Evolutionary conservation across 2,113 vertebrate genomes (phyloP).

Genomic region (Periophthalmus modestus): DNA sequence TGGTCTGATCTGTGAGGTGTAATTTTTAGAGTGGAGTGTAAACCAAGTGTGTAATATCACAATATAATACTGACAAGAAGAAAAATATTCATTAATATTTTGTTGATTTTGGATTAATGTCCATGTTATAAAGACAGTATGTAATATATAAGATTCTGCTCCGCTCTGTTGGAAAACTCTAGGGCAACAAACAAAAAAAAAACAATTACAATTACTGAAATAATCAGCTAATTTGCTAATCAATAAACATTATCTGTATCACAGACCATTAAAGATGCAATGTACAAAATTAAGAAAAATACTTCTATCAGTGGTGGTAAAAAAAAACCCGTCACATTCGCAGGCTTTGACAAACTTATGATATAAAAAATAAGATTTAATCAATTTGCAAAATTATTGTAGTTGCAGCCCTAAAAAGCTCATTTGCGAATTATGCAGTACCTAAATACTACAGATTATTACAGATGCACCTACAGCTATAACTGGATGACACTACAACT

Average conservation of each 20-base stretch:
- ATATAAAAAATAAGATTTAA: neutral
- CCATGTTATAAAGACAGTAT: neutral
- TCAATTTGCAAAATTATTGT: neutral
- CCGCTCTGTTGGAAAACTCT: neutral
- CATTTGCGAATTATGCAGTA: neutral
- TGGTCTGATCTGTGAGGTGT: neutral
- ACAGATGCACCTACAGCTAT: neutral
- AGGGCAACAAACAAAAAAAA: neutral
- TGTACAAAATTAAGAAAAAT: too few species aligned
- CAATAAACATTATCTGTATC: too few species aligned
- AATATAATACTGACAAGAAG: neutral
- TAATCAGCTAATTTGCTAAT: too few species aligned
- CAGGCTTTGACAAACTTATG: neutral
- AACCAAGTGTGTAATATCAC: neutral
- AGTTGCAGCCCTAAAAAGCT: neutral
- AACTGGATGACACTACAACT: too few species aligned
- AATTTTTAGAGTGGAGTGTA: neutral
- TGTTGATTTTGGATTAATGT: neutral
- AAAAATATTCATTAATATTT: neutral
- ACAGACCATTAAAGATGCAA: too few species aligned
- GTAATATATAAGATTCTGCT: neutral
- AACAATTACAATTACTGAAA: too few species aligned
- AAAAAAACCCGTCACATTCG: neutral
- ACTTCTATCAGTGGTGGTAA: too few species aligned
- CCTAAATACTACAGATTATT: neutral